Percentiles rank a stretch among this genome's conserved stretches.
These are phyloP conservation scores for Idaea biselata DNA, from an alignment of 2,888 invertebrate genomes.

Conservation along the genomic window DNA sequence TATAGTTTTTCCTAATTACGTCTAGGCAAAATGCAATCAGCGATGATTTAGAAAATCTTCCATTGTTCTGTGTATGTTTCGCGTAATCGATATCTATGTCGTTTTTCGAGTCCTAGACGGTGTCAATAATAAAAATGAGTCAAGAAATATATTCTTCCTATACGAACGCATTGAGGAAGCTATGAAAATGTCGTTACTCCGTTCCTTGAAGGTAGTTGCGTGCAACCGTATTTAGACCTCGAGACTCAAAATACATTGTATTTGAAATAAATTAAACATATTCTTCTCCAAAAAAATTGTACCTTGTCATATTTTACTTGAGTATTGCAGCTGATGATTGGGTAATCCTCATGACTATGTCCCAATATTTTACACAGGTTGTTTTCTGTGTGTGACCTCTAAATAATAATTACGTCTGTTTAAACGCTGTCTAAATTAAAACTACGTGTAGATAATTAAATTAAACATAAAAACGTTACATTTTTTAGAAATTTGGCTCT, in stretches of 20 bases:
- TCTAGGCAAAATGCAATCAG: conserved; percentile 16
- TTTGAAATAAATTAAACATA: background rate
- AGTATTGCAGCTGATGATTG: background rate
- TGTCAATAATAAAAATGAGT: background rate
- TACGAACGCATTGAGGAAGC: background rate
- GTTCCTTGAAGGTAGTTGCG: background rate
- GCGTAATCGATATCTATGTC: conserved; percentile 42
- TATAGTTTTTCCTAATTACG: conserved; percentile 8
- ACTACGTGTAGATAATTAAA: background rate
- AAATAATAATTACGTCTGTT: background rate
- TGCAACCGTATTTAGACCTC: background rate
- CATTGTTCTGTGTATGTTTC: conserved; percentile 58
- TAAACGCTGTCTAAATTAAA: background rate
- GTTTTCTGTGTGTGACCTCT: background rate
- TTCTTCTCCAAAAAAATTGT: background rate
- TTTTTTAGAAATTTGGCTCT: background rate
- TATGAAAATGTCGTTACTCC: background rate
- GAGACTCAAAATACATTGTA: background rate
- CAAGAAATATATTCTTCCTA: background rate
- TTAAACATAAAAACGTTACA: background rate
- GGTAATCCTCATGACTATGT: background rate
- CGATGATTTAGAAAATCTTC: conserved; percentile 30
- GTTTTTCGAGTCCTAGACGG: background rate
- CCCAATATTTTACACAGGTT: background rate
- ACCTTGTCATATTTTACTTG: background rate